Conservation (phyloP, 1,140 invertebrate genomes). For the Druon quercuslanigerum region DNA sequence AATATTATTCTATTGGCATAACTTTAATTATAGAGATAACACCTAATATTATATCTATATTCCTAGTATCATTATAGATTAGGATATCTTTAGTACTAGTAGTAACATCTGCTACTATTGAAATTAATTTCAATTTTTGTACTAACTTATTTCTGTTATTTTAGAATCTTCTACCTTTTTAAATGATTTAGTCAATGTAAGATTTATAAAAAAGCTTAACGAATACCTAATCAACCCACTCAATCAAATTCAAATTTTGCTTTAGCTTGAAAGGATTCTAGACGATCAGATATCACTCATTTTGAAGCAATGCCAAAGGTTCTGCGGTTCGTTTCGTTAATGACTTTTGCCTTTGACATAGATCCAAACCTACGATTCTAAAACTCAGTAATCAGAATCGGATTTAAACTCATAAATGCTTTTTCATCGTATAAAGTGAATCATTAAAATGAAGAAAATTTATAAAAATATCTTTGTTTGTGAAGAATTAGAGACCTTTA, state of each 20-base stretch:
- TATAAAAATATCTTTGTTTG: neutral
- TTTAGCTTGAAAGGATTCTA: neutral
- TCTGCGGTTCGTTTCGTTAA: conserved; percentile 3
- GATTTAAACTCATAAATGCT: too few species aligned
- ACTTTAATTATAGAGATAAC: too few species aligned
- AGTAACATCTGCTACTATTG: neutral
- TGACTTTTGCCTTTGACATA: conserved; percentile 3
- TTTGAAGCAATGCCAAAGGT: neutral
- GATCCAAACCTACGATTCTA: neutral
- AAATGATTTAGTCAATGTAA: neutral
- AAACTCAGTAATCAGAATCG: neutral
- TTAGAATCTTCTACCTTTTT: too few species aligned
- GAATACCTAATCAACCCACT: neutral
- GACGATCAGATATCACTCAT: conserved; percentile 21
- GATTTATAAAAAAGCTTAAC: neutral
- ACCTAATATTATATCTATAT: too few species aligned
- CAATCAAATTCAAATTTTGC: neutral
- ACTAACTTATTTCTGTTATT: neutral
- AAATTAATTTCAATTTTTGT: neutral
- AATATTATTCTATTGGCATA: too few species aligned
- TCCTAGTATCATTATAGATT: too few species aligned
- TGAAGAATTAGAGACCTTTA: too few species aligned
- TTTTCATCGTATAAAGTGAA: neutral
- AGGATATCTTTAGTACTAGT: too few species aligned
- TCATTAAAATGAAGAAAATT: neutral